These are phyloP conservation scores for Amphiprion ocellaris DNA, from an alignment of 2,113 vertebrate genomes.

Conservation along the genomic window DNA sequence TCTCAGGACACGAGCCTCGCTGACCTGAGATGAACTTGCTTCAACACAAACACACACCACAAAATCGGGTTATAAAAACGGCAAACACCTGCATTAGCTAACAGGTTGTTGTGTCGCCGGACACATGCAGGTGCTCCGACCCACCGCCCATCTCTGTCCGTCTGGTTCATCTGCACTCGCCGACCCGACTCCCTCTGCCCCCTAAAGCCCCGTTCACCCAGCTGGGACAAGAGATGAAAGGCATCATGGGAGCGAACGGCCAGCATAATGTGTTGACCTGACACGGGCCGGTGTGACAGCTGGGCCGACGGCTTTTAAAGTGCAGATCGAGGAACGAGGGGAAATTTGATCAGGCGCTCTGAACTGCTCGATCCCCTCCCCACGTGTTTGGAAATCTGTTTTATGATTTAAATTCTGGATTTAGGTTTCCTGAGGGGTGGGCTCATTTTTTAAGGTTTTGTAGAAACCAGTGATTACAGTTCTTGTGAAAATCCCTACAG, in stretches of 20 bases:
- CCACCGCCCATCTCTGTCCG: background rate
- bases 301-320: constrained; percentile 4
- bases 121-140: constrained; percentile 53
- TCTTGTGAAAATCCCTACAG: too few relatives aligned
- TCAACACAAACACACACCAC: constrained; percentile 23
- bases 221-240: constrained; percentile 68
- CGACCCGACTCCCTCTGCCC: constrained; percentile 6
- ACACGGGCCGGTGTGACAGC: constrained; percentile 14
- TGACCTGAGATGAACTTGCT: constrained; percentile 55
- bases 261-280: constrained; percentile 40
- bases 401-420: too few relatives aligned
- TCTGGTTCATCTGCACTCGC: background rate
- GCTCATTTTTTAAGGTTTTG: too few relatives aligned
- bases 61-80: constrained; percentile 55
- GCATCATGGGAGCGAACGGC: constrained; percentile 60
- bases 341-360: background rate
- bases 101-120: constrained; percentile 51
- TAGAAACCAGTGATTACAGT: too few relatives aligned
- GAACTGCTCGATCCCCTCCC: background rate
- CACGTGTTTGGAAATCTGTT: background rate
- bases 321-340: background rate
- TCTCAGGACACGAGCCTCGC: constrained; percentile 52
- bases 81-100: constrained; percentile 68
- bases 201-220: constrained; percentile 41
- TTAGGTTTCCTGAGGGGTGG: too few relatives aligned